These are phyloP conservation scores for Ceratitis capitata DNA, from an alignment of 1,140 invertebrate genomes.

Conservation along the genomic window DNA sequence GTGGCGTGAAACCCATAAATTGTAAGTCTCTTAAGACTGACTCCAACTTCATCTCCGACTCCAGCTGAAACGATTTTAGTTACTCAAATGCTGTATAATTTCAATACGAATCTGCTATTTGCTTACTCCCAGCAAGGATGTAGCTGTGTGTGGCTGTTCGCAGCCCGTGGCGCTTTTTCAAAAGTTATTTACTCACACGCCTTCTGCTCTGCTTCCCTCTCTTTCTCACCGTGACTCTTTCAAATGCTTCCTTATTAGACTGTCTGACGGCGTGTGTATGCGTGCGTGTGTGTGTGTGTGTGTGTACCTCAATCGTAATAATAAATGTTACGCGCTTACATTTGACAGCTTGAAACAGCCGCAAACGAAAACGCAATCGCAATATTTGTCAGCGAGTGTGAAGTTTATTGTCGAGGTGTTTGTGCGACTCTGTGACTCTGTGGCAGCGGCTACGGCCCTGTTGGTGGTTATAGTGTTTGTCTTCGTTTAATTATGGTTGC, in stretches of 20 bases:
- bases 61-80: neutral
- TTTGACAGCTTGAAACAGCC: slow-evolving; percentile 29
- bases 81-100: neutral
- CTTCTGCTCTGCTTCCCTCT: neutral
- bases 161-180: neutral
- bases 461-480: slow-evolving; percentile 50
- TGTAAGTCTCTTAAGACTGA: neutral
- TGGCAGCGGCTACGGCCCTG: too few relatives aligned
- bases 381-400: slow-evolving; percentile 52
- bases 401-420: slow-evolving; percentile 13
- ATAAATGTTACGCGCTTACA: slow-evolving; percentile 26
- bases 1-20: slow-evolving; percentile 28
- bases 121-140: too few relatives aligned
- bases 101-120: slow-evolving; percentile 6
- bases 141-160: neutral
- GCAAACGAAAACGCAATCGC: slow-evolving; percentile 41
- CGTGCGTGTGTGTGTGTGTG: neutral
- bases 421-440: too few relatives aligned
- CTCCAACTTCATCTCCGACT: neutral
- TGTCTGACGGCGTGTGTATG: too few relatives aligned
- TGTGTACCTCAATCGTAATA: slow-evolving; percentile 30
- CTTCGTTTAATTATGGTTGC: slow-evolving; percentile 61
- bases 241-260: too few relatives aligned
- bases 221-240: neutral
- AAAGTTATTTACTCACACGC: slow-evolving; percentile 14